phyloP scores from a whole-genome alignment of 2,797 vertebrate genomes.

The Schizopygopsis pylzovi region DNA sequence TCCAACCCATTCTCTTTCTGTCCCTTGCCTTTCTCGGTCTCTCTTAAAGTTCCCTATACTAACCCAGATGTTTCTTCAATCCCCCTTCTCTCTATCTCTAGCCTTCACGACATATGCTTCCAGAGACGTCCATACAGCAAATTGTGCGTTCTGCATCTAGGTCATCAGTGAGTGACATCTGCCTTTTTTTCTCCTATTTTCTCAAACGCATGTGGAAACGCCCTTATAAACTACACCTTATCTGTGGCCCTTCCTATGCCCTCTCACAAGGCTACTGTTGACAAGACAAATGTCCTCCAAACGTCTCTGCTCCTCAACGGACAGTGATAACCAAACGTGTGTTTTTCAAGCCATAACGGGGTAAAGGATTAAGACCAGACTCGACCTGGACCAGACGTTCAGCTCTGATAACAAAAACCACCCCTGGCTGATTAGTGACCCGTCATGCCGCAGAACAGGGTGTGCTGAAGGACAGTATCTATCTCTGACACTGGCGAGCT shows the following conservation, averaged over 20 bases:
- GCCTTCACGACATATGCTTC: conserved; percentile 2
- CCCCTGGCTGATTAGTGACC: conserved; percentile 40
- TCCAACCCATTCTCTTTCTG: not conserved
- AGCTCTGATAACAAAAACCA: conserved; percentile 37
- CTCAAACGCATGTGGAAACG: conserved; percentile 40
- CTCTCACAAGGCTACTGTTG: conserved; percentile 34
- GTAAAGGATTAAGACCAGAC: conserved; percentile 42
- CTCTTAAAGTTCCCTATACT: conserved; percentile 13
- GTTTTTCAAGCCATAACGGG: conserved; percentile 19
- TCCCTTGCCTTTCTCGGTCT: too few species aligned
- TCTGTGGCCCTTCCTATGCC: conserved; percentile 64
- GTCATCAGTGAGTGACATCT: conserved; percentile 48
- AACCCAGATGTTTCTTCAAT: conserved; percentile 39
- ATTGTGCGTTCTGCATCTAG: conserved; percentile 66
- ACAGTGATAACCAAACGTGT: conserved; percentile 29
- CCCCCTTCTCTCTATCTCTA: not conserved
- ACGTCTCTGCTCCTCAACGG: conserved; percentile 22
- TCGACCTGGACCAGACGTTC: conserved; percentile 35
- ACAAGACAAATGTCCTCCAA: conserved; percentile 53
- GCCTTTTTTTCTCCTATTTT: conserved; percentile 21
- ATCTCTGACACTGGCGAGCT: conserved; percentile 14
- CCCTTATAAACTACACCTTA: conserved; percentile 72
- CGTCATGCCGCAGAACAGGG: conserved; percentile 34
- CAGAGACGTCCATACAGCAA: conserved; percentile 65
- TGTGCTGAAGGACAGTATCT: conserved; percentile 28